phyloP scores from a whole-genome alignment of 53 echinoderm and acorn worm genomes.

The Pentamera pediparva region DNA sequence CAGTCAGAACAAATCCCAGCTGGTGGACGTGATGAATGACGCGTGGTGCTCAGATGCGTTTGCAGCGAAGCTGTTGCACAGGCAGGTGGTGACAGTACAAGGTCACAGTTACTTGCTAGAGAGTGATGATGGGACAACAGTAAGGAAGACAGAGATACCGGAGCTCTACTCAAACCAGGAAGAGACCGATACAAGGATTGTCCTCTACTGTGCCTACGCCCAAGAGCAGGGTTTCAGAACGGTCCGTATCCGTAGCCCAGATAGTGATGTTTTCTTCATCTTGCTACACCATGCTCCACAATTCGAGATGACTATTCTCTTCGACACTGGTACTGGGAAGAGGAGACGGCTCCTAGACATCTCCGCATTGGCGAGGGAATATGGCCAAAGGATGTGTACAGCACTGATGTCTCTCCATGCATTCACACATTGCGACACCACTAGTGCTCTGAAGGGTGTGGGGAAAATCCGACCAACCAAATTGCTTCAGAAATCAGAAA shows the following conservation, averaged over 20 bases:
- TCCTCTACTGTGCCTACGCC: slow-evolving; percentile 22
- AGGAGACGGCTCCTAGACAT: slow-evolving; percentile 6
- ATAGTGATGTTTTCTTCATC: slow-evolving; percentile 27
- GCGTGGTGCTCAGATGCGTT: too few species aligned
- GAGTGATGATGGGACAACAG: too few species aligned
- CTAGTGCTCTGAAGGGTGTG: slow-evolving; percentile 45
- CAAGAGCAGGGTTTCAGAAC: slow-evolving; percentile 12
- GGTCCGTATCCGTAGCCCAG: slow-evolving; percentile 19
- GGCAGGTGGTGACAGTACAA: too few species aligned
- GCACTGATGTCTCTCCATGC: slow-evolving; percentile 36
- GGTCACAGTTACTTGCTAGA: too few species aligned
- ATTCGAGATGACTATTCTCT: background rate
- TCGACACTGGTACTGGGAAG: slow-evolving; percentile 16
- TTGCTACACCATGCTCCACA: slow-evolving; percentile 5
- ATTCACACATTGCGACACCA: slow-evolving; percentile 34
- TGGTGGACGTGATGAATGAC: too few species aligned
- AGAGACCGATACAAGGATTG: slow-evolving; percentile 30
- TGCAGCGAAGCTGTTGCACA: too few species aligned
- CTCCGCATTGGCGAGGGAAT: background rate
- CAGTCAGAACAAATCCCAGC: too few species aligned
- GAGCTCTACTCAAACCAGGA: slow-evolving; percentile 16
- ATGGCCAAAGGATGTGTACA: slow-evolving; percentile 25
- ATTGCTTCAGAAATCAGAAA: background rate
- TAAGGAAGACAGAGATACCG: slow-evolving; percentile 24
- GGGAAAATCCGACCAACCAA: background rate